Conservation (phyloP, 2,797 vertebrate species). For the Cuculus canorus region DNA sequence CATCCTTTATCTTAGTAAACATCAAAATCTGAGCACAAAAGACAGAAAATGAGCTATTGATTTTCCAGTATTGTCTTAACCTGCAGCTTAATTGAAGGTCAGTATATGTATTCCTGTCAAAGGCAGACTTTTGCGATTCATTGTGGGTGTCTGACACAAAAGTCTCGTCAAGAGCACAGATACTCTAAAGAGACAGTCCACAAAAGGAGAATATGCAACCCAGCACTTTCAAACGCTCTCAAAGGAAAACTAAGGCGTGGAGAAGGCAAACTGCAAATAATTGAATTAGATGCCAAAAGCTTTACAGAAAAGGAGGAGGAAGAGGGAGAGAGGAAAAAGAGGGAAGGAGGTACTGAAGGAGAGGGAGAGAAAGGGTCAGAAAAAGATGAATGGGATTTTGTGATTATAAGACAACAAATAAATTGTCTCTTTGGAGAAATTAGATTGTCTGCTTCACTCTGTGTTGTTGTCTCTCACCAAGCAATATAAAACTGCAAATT, state of each 20-base stretch:
- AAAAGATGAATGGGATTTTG: neutral
- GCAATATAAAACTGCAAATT: neutral
- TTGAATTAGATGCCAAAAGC: slow-evolving; percentile 5
- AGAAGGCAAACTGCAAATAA: slow-evolving; percentile 1
- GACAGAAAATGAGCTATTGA: slow-evolving; percentile 95
- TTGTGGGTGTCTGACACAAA: slow-evolving; percentile 59
- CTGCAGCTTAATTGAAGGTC: slow-evolving; percentile 94
- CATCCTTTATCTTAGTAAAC: slow-evolving; percentile 91
- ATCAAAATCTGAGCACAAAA: slow-evolving; percentile 91
- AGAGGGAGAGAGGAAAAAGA: neutral
- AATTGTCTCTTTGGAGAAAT: neutral
- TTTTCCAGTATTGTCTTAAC: slow-evolving; percentile 92
- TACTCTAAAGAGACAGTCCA: slow-evolving; percentile 53
- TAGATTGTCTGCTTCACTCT: neutral
- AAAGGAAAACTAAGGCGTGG: neutral
- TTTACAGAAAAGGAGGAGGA: neutral
- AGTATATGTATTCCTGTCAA: slow-evolving; percentile 85
- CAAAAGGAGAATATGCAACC: slow-evolving; percentile 26
- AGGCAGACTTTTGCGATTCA: slow-evolving; percentile 69
- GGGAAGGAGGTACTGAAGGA: neutral
- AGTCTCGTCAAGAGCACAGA: slow-evolving; percentile 61
- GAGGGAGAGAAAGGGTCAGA: neutral
- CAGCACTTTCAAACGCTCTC: neutral
- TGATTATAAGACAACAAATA: neutral
- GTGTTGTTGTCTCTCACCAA: neutral